phyloP scores from a whole-genome alignment of 2,113 vertebrate genomes.

The Pteruthius melanotis region DNA sequence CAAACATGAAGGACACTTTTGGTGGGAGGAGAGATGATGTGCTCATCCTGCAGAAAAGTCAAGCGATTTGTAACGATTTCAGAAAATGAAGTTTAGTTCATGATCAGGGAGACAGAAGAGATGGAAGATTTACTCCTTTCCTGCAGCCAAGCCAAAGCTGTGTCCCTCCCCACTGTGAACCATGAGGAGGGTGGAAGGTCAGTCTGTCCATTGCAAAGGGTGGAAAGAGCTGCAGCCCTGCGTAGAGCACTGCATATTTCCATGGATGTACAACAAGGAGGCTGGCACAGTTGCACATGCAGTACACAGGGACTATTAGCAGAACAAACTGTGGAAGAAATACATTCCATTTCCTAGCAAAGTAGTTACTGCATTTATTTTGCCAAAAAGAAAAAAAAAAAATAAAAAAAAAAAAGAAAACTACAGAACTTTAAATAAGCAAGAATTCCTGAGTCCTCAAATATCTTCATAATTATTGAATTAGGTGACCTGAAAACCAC shows the following conservation, averaged over 20 bases:
- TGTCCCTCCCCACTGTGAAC: background rate
- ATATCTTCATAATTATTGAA: background rate
- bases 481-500: conserved; percentile 23
- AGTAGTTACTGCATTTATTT: background rate
- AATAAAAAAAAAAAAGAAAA: background rate
- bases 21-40: background rate
- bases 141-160: background rate
- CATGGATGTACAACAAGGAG: background rate
- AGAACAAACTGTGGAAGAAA: background rate
- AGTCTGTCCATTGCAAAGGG: background rate
- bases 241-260: background rate
- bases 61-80: background rate
- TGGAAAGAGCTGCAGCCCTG: background rate
- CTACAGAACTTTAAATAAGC: background rate
- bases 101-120: background rate
- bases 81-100: background rate
- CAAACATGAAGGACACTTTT: background rate
- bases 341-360: background rate
- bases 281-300: rapidly evolving
- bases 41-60: background rate
- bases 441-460: background rate
- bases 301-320: background rate
- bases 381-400: background rate
- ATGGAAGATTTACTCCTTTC: background rate
- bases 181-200: rapidly evolving